Conservation (phyloP, 1,140 invertebrate species). For the Tetragonula clypearis region DNA sequence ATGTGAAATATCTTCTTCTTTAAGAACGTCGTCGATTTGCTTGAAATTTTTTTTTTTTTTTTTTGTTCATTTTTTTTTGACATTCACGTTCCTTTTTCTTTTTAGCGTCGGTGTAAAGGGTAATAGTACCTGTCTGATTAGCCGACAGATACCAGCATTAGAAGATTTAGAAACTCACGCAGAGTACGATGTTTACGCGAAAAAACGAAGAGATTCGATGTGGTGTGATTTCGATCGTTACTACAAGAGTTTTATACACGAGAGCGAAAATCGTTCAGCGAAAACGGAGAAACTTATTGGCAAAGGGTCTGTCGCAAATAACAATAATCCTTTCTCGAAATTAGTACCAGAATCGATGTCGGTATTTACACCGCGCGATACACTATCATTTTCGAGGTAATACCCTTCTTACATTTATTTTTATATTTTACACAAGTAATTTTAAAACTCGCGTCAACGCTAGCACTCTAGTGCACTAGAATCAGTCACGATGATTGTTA, state of each 20-base stretch:
- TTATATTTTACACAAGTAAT: background rate
- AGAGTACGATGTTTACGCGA: conserved; percentile 85
- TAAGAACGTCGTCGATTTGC: too few relatives aligned
- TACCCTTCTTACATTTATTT: background rate
- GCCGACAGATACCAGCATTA: conserved; percentile 74
- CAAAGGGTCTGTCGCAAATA: background rate
- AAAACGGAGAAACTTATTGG: background rate
- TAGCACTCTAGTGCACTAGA: too few relatives aligned
- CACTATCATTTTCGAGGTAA: conserved; percentile 12
- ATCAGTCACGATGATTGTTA: too few relatives aligned
- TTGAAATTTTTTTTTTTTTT: too few relatives aligned
- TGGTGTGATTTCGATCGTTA: conserved; percentile 58
- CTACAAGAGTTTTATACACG: background rate
- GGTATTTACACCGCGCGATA: too few relatives aligned
- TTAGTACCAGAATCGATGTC: background rate
- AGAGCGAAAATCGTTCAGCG: background rate
- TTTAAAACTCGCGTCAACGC: too few relatives aligned
- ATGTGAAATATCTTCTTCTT: too few relatives aligned
- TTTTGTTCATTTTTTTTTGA: too few relatives aligned
- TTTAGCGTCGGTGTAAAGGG: conserved; percentile 84
- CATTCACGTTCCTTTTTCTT: conserved; percentile 2
- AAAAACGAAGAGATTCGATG: conserved; percentile 59
- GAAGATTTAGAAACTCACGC: conserved; percentile 80
- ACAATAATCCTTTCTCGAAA: background rate
- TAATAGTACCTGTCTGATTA: conserved; percentile 84